Evolutionary conservation across 1,140 invertebrate species (phyloP), one percentile per base, ranked within the genome.

Genomic region (Rhopalosiphum maidis): DNA sequence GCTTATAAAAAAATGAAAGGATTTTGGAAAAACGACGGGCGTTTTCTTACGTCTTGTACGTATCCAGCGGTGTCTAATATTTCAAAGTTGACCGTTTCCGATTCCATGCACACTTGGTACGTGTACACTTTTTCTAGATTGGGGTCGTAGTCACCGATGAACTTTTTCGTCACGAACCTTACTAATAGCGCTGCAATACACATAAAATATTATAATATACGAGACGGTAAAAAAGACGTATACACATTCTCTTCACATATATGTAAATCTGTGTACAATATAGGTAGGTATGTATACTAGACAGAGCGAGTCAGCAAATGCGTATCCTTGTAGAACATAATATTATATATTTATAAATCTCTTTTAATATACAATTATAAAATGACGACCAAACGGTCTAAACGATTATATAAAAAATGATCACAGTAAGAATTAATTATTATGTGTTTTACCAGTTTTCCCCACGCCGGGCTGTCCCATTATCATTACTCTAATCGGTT

Each of bases 61-160:
- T 97, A 96, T 93, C 97, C 97, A n/a, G 97, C 97, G 11, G 97
- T 98, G 95, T 98, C 97, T 94, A 98, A 95, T 95, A 98, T 97
- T 95, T 97, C 97, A 94, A 97, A 97, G 94, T 96, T 96, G 9
- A 98, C 96, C 94, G 96, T 96, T 95, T 98, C 97, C 94, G 97
- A 97, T 95, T 98, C 97, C 94, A 98, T 96, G 48, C 96, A 96
- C 8, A 97, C 97, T 94, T 97, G 96, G 95, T 97, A 97, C 94
- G 96, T 96, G 95, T 98, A 98, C 30, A 97, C 96, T 94, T 97
- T 97, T 95, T 98, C 97, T 94, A 97, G 95, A 94, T 96, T 97
- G 5, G 97, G 97, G 95, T 98, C 97, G 94, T 98, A 98, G 95
- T 98, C 97, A 46, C 97, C 97, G 94, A 98, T 98, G 95, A 97